Evolutionary conservation across 2,888 invertebrate species (phyloP), one percentile per base, ranked within the genome.

Genomic region (Epirrhoe alternata): DNA sequence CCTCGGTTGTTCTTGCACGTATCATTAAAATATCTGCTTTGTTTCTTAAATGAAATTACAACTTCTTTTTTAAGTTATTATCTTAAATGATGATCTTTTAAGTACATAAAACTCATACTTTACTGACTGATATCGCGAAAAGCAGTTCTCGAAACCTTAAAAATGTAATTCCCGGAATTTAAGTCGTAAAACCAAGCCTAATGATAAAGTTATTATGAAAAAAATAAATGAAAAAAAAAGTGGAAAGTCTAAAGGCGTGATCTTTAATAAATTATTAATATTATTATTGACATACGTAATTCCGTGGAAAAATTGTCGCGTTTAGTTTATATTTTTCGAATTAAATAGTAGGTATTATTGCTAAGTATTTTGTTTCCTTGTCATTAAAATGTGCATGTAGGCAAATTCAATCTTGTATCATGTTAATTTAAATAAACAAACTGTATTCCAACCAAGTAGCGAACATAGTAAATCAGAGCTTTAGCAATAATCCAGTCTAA

Each of bases 11-110:
- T 68, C 63, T 59, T 72, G 68, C 66, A 57, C 55, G 38, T 62
- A 64, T 70, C 61, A 65, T 69, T 70, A 55, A 64, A 66, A 66
- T 68, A 64, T 68, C 67, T 64, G 45, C 49, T 61, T 49, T 66
- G 60, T 64, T 64, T 63, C 56, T 17, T 16, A 14, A 51, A 49
- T 65, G 51, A 55, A 45, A 69, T 59, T 60, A 60, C 55, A 57
- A 61, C 57, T 52, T 65, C 56, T 30, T 35, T 35, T 57, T 42
- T 57, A 66, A 66, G 61, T 49, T 42, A 58, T 61, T 54, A 16
- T 47, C 47, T 31, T 10, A 56, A 35, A n/a, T 16, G 65, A 42
- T 61, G 54, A 53, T 42, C 38, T 4, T 33, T 7, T 33, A 12
- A 12, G 38, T 42, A 42, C 1, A 3, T 24, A 24, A 24, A 24